Evolutionary conservation across 2,888 invertebrate species (phyloP).

Genomic region (Dysmachus trigonus): DNA sequence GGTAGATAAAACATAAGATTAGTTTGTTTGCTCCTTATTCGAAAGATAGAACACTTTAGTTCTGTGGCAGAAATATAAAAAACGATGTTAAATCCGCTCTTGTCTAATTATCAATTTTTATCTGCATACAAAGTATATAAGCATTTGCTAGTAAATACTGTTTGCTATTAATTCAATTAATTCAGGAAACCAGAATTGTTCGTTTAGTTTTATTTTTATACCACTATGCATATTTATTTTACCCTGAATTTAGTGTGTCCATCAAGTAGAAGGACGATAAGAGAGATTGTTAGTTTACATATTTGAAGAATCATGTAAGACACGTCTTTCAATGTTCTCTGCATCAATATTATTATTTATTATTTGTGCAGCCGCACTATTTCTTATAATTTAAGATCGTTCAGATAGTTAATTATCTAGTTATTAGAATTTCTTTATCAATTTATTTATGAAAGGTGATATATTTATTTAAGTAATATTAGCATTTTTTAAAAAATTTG

Average conservation of each 20-base stretch:
- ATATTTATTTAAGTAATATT: constrained; percentile 51
- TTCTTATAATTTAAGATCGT: constrained; percentile 13
- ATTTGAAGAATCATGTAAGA: neutral
- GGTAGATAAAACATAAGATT: neutral
- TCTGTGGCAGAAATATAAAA: neutral
- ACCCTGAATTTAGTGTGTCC: neutral
- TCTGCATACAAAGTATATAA: neutral
- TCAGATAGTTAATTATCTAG: neutral
- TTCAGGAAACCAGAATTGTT: neutral
- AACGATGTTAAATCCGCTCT: neutral
- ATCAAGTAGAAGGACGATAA: neutral
- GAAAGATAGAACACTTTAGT: neutral
- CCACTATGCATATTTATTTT: neutral
- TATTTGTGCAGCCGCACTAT: neutral
- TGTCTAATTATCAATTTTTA: neutral
- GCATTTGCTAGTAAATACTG: neutral
- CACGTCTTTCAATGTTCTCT: neutral
- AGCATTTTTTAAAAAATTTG: constrained; percentile 34
- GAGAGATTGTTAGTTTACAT: neutral
- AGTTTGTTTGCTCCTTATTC: neutral
- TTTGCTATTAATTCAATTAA: neutral
- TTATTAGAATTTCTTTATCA: constrained; percentile 11
- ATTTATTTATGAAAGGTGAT: constrained; percentile 49
- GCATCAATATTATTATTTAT: neutral
- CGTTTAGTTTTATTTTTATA: neutral